Evolutionary conservation across 2,797 vertebrate species (phyloP), one percentile per base, ranked within the genome.

Genomic region (Sebastes diploproa): DNA sequence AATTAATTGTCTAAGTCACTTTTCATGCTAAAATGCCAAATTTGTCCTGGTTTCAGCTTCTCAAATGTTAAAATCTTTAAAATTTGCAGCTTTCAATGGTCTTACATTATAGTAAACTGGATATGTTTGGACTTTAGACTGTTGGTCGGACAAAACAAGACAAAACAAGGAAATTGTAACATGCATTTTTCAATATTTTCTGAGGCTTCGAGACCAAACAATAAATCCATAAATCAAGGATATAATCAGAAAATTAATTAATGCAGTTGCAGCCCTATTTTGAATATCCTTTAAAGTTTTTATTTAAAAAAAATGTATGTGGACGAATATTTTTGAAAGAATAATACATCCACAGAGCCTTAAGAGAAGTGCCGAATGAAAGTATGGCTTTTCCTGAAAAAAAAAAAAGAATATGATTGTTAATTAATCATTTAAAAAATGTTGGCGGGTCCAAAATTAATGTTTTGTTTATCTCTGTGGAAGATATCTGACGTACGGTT

Each of bases 321-420:
- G 27, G 27, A 27, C 27, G 27, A 27, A 27, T 27, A 27, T 27
- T 27, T 27, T 27, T 27, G 27, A 27, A 27, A 27, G 27, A 4
- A 5, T 27, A 27, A 27, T 27, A 27, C 27, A 27, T 27, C 27
- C 27, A 27, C 27, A 27, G 27, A 27, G 36, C 36, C 1, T 38
- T 14, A 1, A 38, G 38, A 14, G 0, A 38, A 0, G 38, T 38
- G 38, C 0, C 13, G 0, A 38, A 38, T 38, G 0, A 3, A 38
- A 38, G 14, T 7, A 46, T 46, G 42, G 6, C 42, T 46, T 46
- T 46, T 46, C 42, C 16, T 0, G 12, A 14, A 38, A 6, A 29
- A 1, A 27, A 29, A 5, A 27, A 29, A 6, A 7, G 7, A 30
- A 30, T 34, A 16, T 16, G 42, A 46, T 18, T 46, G 14, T 46